These are phyloP conservation scores for Taxidea taxus DNA, from an alignment of 2,113 vertebrate genomes.

Conservation along the genomic window DNA sequence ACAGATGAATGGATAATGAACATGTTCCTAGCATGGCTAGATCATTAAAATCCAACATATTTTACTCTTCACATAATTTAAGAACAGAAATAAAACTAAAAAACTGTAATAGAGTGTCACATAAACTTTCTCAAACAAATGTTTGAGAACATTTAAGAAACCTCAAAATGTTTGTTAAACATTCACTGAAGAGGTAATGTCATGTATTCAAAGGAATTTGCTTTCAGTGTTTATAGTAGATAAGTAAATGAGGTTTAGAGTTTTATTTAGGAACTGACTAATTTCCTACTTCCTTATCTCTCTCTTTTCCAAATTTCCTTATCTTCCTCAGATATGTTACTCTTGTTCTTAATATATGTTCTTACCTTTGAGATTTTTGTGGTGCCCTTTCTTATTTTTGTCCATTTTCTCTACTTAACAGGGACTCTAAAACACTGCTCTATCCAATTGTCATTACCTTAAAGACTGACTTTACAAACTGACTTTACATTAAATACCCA, in stretches of 20 bases:
- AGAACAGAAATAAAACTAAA: not conserved
- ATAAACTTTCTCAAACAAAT: not conserved
- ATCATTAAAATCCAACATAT: not conserved
- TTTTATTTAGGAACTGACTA: not conserved
- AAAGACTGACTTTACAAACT: not conserved
- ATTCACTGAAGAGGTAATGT: not conserved
- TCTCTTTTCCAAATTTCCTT: not conserved
- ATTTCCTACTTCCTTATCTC: not conserved
- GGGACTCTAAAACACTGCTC: not conserved
- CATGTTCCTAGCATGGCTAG: not conserved
- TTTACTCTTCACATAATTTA: not conserved
- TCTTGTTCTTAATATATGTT: not conserved
- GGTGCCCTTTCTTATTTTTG: not conserved
- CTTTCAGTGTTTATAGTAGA: not conserved
- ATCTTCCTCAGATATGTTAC: not conserved
- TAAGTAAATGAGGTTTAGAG: not conserved
- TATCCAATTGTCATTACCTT: not conserved
- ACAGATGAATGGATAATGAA: not conserved
- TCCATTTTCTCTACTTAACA: not conserved
- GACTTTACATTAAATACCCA: not conserved
- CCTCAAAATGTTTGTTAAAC: not conserved
- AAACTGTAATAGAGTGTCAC: not conserved
- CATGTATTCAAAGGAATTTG: not conserved
- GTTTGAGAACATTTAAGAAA: no score
- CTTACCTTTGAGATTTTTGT: not conserved